These are phyloP conservation scores for Pandemis heparana DNA, from an alignment of 2,888 invertebrate species.

Conservation along the genomic window DNA sequence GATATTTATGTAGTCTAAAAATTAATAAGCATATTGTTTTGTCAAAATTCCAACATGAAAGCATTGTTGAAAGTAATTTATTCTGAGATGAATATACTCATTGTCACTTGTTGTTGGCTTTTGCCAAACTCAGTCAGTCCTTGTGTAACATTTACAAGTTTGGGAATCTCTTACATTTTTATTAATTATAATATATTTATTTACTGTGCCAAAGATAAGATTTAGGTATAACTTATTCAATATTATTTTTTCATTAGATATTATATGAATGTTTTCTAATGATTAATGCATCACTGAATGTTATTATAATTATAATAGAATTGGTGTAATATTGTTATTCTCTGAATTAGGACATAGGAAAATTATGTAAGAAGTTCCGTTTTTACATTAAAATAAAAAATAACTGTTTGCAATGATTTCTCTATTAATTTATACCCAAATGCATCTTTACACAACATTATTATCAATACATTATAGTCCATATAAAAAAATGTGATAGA, in stretches of 20 bases:
- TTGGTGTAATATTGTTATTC: conserved; percentile 77
- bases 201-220: conserved; percentile 64
- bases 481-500: too few species aligned
- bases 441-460: conserved; percentile 19
- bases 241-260: conserved; percentile 43
- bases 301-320: conserved; percentile 60
- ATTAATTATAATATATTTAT: conserved; percentile 48
- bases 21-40: conserved; percentile 26
- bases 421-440: conserved; percentile 53
- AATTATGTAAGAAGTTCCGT: conserved; percentile 73
- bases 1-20: conserved; percentile 20
- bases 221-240: conserved; percentile 45
- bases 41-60: conserved; percentile 18
- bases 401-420: conserved; percentile 67
- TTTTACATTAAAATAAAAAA: conserved; percentile 79
- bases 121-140: conserved; percentile 37
- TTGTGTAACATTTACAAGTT: conserved; percentile 39
- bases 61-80: conserved; percentile 27
- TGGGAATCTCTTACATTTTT: conserved; percentile 43
- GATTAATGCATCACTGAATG: conserved; percentile 44
- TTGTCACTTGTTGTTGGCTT: conserved; percentile 38
- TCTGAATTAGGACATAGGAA: conserved; percentile 66
- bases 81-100: conserved; percentile 40
- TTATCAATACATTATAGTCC: conserved; percentile 20
- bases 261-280: conserved; percentile 41